These are phyloP conservation scores for Stegana nigrithorax DNA, from an alignment of 2,888 invertebrate species.

Conservation along the genomic window DNA sequence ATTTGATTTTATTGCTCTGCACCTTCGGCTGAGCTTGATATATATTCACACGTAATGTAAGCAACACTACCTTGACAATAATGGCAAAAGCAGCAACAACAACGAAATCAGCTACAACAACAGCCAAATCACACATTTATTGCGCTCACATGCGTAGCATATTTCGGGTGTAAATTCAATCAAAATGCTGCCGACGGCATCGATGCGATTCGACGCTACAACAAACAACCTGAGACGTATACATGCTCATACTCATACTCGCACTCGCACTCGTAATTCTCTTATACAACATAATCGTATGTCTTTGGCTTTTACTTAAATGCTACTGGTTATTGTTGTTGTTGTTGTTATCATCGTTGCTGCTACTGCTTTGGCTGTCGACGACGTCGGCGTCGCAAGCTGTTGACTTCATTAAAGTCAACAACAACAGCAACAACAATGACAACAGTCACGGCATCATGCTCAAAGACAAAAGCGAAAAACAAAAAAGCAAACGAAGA, in stretches of 20 bases:
- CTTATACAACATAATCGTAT: too few species aligned
- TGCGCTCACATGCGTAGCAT: neutral
- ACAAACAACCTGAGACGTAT: neutral
- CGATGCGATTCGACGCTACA: too few species aligned
- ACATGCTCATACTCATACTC: neutral
- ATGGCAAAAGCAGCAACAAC: neutral
- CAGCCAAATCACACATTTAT: neutral
- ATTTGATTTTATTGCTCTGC: neutral
- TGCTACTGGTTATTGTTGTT: neutral
- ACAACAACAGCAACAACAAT: slow-evolving; percentile 26
- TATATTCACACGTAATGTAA: too few species aligned
- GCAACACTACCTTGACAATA: neutral
- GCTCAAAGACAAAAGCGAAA: neutral
- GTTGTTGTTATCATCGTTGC: neutral
- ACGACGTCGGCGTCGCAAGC: slow-evolving; percentile 38
- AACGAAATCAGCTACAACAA: neutral
- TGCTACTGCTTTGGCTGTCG: neutral
- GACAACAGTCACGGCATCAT: neutral
- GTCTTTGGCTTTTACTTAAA: neutral
- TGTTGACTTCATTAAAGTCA: slow-evolving; percentile 57
- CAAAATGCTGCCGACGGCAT: slow-evolving; percentile 12
- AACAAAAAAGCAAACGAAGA: too few species aligned
- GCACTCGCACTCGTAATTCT: neutral
- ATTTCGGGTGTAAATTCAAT: slow-evolving; percentile 11
- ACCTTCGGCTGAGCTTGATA: too few species aligned